phyloP scores from a whole-genome alignment of 2,113 vertebrate genomes.

The Salvelinus alpinus region DNA sequence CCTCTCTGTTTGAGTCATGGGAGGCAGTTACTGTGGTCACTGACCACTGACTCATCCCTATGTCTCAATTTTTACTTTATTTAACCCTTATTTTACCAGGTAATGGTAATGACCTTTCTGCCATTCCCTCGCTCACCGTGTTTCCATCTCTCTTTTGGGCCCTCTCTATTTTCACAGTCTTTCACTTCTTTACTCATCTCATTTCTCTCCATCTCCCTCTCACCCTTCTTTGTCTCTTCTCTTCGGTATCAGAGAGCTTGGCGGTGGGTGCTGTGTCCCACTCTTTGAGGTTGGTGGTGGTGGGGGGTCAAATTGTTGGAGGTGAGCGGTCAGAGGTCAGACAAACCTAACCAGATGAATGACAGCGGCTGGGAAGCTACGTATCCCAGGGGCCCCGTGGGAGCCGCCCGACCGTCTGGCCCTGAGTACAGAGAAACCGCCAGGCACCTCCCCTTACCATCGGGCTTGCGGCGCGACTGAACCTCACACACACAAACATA shows the following conservation, averaged over 20 bases:
- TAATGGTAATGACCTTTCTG: background rate
- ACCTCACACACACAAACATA: background rate
- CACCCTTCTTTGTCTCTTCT: background rate
- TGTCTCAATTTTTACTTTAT: background rate
- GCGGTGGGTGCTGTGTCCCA: slow-evolving; percentile 2
- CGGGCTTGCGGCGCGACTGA: background rate
- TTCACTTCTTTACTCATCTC: slow-evolving; percentile 8
- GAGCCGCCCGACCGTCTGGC: slow-evolving; percentile 62
- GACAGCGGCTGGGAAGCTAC: slow-evolving; percentile 24
- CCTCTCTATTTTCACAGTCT: background rate
- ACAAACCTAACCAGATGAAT: slow-evolving; percentile 52
- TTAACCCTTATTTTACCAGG: background rate
- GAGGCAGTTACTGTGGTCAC: background rate
- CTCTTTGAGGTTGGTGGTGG: background rate
- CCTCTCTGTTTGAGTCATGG: background rate
- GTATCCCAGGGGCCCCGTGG: slow-evolving; percentile 43
- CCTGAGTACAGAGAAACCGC: slow-evolving; percentile 42
- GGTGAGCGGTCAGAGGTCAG: slow-evolving; percentile 64
- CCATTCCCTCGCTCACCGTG: background rate
- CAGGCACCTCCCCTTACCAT: slow-evolving; percentile 37
- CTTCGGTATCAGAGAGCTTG: slow-evolving; percentile 20
- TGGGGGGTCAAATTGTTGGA: background rate
- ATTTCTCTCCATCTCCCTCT: slow-evolving; percentile 11
- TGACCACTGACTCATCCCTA: background rate
- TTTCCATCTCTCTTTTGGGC: background rate